Evolutionary conservation across 1,140 invertebrate species (phyloP).

Genomic region (Hycleus phaleratus): DNA sequence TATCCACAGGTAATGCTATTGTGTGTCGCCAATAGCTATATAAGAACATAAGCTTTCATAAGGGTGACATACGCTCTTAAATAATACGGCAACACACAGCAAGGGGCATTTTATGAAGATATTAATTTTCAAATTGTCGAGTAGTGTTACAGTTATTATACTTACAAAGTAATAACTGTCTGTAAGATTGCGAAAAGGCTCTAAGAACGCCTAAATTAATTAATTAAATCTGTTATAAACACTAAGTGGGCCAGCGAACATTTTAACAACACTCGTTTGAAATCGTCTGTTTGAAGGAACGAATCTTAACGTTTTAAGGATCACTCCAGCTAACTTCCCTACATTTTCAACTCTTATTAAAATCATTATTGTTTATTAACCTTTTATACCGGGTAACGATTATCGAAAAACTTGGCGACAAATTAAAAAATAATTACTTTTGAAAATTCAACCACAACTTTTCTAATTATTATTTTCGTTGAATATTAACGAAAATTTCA

Average conservation of each 20-base stretch:
- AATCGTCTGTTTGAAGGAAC: slow-evolving; percentile 18
- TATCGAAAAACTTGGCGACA: no score
- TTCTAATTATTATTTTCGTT: no score
- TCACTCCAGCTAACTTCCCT: slow-evolving; percentile 10
- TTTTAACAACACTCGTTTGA: slow-evolving; percentile 25
- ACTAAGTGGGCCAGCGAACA: slow-evolving; percentile 32
- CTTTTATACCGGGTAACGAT: background rate
- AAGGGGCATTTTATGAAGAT: slow-evolving; percentile 39
- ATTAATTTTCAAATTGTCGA: slow-evolving; percentile 40
- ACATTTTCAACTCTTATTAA: slow-evolving; percentile 24
- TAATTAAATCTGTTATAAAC: slow-evolving; percentile 42
- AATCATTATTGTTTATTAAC: slow-evolving; percentile 28
- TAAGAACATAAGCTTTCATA: slow-evolving; percentile 33
- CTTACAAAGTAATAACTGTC: slow-evolving; percentile 39
- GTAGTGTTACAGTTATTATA: slow-evolving; percentile 39
- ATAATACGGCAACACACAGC: slow-evolving; percentile 26
- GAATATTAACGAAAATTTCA: no score
- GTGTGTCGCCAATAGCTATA: slow-evolving; percentile 11
- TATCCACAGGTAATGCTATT: slow-evolving; percentile 26
- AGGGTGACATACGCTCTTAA: slow-evolving; percentile 25
- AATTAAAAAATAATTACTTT: no score
- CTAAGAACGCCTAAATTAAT: slow-evolving; percentile 38
- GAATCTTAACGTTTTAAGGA: slow-evolving; percentile 13
- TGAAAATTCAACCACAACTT: no score
- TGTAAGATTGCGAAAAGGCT: slow-evolving; percentile 37